Conservation (phyloP, 2,797 vertebrate genomes). For the Lacerta agilis region DNA sequence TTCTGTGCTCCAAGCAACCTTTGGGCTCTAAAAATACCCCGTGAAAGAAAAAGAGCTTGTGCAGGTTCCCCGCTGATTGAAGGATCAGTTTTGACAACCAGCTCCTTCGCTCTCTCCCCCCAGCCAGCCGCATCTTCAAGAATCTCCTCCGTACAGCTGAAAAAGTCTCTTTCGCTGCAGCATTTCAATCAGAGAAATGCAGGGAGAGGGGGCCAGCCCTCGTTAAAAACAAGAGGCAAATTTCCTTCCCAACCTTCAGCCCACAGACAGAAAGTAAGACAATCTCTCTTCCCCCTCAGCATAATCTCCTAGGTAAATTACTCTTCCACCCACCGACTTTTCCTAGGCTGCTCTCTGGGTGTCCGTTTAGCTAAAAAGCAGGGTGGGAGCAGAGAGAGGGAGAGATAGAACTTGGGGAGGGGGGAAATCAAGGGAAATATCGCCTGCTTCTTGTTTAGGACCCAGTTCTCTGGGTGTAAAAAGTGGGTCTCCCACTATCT, state of each 20-base stretch:
- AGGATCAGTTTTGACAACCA: background rate
- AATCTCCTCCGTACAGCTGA: too few species aligned
- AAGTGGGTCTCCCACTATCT: too few species aligned
- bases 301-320: constrained; percentile 13
- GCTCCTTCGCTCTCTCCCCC: background rate
- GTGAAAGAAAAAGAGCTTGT: too few species aligned
- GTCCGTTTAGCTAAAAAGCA: background rate
- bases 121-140: background rate
- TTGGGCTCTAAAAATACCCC: background rate
- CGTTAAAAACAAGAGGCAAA: background rate
- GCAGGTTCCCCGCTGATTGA: background rate
- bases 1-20: background rate
- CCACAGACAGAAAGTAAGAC: constrained; percentile 10
- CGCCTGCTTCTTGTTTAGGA: too few species aligned
- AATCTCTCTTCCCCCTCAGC: background rate
- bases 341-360: background rate
- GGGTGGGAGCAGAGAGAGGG: too few species aligned
- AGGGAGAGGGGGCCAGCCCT: background rate
- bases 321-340: constrained; percentile 6
- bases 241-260: background rate
- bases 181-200: background rate
- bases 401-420: background rate
- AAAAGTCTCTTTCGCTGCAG: background rate
- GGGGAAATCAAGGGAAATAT: too few species aligned
- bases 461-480: too few species aligned